Base-by-base conservation (phyloP, 2,888 invertebrate species). In the Mesochorus sp. region DNA sequence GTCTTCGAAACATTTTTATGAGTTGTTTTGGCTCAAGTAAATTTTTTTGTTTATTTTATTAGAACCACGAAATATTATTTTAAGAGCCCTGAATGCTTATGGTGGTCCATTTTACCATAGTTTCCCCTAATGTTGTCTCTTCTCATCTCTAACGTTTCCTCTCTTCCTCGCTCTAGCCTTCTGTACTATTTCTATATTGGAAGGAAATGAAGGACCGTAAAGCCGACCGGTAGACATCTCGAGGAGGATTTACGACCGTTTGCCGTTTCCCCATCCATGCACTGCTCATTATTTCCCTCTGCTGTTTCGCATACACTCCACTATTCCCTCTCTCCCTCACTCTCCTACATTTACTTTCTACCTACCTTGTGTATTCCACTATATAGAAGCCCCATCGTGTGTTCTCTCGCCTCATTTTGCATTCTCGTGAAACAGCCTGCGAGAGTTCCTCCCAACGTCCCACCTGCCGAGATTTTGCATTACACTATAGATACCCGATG, bases 151-250 rank as follows among this genome's bases (percentile, higher is more conserved):
- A 24, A 39, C 12, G 31, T 57, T 57, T 39, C 26, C 10, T 55
- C 49, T 49, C 47, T 71, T 19, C 14, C 21, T 12, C 26, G 24
- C n/a, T 21, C 28, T 42, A 10, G n/a, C n/a, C n/a, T 34, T 14
- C 42, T n/a, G 34, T 51, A 31, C 31, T 28, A 8, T 47, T 26
- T 47, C 26, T 49, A 49, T 14, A 37, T 51, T 51, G 55, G 47
- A 62, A 84, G 86, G 84, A 85, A 85, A 85, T 85, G 83, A 84
- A 86, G 85, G 83, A 76, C 83, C 84, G 83, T 86, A 85, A 85
- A 85, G 82, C 82, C 81, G 81, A 78, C 64, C 77, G 77, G 78
- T 78, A 80, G 84, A 80, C 82, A 66, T 81, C 81, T 79, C 62
- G 72, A 78, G 77, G 62, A 77, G 82, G 84, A 84, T 86, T 86